Base-by-base conservation (phyloP, 2,113 vertebrate species). In the Megaceryle maxima region DNA sequence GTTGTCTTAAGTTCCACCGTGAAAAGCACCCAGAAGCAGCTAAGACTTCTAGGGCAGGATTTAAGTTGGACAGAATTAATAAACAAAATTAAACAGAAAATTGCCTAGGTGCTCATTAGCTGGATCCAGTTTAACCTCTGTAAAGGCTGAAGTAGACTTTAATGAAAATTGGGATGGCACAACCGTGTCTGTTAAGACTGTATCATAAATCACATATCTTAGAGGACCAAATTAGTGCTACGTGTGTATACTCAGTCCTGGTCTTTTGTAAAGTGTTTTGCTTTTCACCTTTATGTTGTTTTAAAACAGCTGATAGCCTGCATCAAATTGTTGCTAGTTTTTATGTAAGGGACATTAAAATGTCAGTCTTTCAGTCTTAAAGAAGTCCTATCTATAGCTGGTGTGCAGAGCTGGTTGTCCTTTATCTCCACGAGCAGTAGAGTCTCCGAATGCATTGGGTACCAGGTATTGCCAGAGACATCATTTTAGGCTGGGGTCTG, bases 201-300 rank as follows among this genome's bases (percentile, higher is more conserved):
- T 35, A 16, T 43, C 33, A 26, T 18, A 56, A 87, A 56, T 51
- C 25, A 43, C 35, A 19, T 16, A 11, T 16, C 8, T 46, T 39
- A 39, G 19, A 51, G 24, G 48, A 28, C 11, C 10, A 14, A 50
- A 39, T 19, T 37, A 10, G 28, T 50, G 16, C 3, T 78, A 6
- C 2, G 4, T 22, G 10, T 69, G 20, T 66, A 46, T 88, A 31
- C 46, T 75, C 0, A 0, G 9, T 72, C 24, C 26, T 73, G 26
- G 22, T 39, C 46, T 50, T 91, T 62, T 0, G 0, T 64, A 5
- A 77, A 77, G 25, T 66, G 12, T 56, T 86, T 60, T 33, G 6
- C 20, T 33, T 59, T 78, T 46, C 19, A 19, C 37, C 13, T 78
- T 37, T 57, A 17, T 0, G 0, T 20, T 78, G 11, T 59, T 85